These are phyloP conservation scores for Drosophila yakuba DNA, from an alignment of 1,140 invertebrate genomes.

Conservation along the genomic window DNA sequence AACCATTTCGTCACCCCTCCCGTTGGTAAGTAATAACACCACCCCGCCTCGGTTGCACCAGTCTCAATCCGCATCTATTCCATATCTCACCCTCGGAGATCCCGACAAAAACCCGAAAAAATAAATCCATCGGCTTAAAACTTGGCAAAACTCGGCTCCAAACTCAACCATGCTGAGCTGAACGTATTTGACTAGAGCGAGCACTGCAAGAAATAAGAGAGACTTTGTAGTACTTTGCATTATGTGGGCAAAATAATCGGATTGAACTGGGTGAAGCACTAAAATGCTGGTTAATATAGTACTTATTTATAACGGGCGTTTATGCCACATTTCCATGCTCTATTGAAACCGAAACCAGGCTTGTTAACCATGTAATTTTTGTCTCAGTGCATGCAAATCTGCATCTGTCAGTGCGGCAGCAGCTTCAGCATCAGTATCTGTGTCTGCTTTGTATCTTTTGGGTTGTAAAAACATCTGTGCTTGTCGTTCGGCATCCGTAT, in stretches of 20 bases:
- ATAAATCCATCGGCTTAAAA: slow-evolving; percentile 64
- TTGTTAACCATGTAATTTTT: too few relatives aligned
- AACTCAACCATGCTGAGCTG: slow-evolving; percentile 30
- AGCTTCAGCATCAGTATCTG: slow-evolving; percentile 36
- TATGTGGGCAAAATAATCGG: too few relatives aligned
- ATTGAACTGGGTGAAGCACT: too few relatives aligned
- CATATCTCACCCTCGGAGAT: slow-evolving; percentile 5
- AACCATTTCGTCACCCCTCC: slow-evolving; percentile 22
- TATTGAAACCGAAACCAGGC: background rate
- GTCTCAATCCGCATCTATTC: background rate
- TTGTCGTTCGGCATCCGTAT: slow-evolving; percentile 41
- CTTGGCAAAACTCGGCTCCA: slow-evolving; percentile 29
- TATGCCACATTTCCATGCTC: too few relatives aligned
- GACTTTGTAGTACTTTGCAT: too few relatives aligned
- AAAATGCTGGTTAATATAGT: too few relatives aligned
- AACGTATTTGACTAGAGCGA: slow-evolving; percentile 28
- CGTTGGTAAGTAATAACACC: slow-evolving; percentile 33
- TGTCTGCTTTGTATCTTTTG: slow-evolving; percentile 44
- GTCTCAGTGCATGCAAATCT: slow-evolving; percentile 35
- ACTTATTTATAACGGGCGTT: too few relatives aligned
- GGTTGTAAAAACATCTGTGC: slow-evolving; percentile 55
- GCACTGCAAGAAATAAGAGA: slow-evolving; percentile 3
- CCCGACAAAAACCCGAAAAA: slow-evolving; percentile 15
- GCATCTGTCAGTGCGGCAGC: slow-evolving; percentile 41
- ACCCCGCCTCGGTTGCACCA: background rate